Evolutionary conservation across 2,888 invertebrate species (phyloP).

Genomic region (Enoplolaimus lenunculus): DNA sequence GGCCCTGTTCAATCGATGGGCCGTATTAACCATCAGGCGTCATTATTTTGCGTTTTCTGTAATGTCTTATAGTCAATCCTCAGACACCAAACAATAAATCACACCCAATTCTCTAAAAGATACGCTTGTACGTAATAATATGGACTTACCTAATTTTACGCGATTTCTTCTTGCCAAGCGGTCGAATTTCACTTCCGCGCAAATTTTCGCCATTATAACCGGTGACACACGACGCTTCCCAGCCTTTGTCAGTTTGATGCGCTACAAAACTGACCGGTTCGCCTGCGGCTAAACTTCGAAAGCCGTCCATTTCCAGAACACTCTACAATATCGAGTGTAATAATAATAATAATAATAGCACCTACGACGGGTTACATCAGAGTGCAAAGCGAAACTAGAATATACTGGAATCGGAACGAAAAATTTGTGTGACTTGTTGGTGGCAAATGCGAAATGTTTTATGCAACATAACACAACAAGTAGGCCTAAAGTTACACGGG

Average conservation of each 20-base stretch:
- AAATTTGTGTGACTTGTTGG: no score
- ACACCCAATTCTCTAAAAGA: no score
- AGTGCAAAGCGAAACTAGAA: no score
- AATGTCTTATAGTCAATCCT: no score
- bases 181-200: conserved; percentile 64
- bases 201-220: conserved; percentile 64
- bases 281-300: conserved; percentile 69
- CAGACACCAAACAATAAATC: no score
- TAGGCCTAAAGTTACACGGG: no score
- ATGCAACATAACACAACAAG: no score
- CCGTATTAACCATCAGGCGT: background rate
- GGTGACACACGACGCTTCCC: conserved; percentile 70
- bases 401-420: no score
- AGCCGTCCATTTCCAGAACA: conserved; percentile 76
- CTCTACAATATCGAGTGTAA: conserved; percentile 52
- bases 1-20: background rate
- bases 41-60: background rate
- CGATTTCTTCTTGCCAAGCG: conserved; percentile 64
- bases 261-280: conserved; percentile 76
- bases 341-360: no score
- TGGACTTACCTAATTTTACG: conserved; percentile 60
- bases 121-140: no score
- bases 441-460: no score
- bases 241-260: conserved; percentile 65
- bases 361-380: no score